Evolutionary conservation across 2,888 invertebrate species (phyloP).

Genomic region (Heliconius erato): DNA sequence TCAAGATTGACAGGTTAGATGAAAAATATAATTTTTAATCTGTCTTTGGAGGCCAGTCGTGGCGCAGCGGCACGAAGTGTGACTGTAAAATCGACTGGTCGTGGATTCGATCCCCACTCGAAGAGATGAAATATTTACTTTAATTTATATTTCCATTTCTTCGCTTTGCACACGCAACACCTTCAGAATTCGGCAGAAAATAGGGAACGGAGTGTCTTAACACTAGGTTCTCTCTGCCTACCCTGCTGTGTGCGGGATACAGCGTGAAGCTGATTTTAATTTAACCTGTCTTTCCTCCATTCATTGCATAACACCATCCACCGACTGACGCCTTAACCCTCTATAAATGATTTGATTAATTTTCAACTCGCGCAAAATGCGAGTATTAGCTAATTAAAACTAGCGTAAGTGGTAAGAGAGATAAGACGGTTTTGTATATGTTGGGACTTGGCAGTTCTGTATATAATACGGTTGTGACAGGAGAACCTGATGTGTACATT

Average conservation of each 20-base stretch:
- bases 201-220: too few species aligned
- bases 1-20: neutral
- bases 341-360: slow-evolving; percentile 83
- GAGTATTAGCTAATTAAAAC: slow-evolving; percentile 81
- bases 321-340: slow-evolving; percentile 63
- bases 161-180: too few species aligned
- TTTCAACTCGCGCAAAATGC: slow-evolving; percentile 82
- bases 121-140: too few species aligned
- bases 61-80: too few species aligned
- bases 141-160: too few species aligned
- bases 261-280: too few species aligned
- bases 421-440: slow-evolving; percentile 76
- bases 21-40: neutral
- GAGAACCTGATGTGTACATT: slow-evolving; percentile 51
- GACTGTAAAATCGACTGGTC: too few species aligned
- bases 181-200: too few species aligned
- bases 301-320: slow-evolving; percentile 57
- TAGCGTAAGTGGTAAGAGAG: slow-evolving; percentile 82
- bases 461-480: slow-evolving; percentile 41
- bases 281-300: neutral
- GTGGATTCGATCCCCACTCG: too few species aligned
- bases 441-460: slow-evolving; percentile 22
- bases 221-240: too few species aligned
- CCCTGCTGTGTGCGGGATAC: too few species aligned
- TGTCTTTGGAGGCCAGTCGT: neutral